These are phyloP conservation scores for Pteria penguin DNA, from an alignment of 2,888 invertebrate genomes.

Conservation along the genomic window DNA sequence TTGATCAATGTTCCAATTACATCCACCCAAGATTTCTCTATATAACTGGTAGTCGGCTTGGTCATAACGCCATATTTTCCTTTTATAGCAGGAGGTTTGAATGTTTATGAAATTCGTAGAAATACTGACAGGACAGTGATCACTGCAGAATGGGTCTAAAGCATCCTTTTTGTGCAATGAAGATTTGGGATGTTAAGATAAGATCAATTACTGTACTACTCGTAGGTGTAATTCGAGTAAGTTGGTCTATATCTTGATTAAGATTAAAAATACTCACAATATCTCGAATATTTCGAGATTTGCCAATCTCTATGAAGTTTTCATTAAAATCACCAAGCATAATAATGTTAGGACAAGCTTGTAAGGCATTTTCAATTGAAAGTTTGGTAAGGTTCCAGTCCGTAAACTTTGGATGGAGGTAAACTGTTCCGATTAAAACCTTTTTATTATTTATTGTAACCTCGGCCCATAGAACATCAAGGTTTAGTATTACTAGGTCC, in stretches of 20 bases:
- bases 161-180: neutral
- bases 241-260: no score
- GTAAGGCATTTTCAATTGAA: neutral
- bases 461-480: neutral
- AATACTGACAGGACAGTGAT: neutral
- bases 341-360: neutral
- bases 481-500: neutral
- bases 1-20: neutral
- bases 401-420: neutral
- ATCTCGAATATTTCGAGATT: neutral
- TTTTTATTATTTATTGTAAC: neutral
- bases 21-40: neutral
- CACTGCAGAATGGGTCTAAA: neutral
- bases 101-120: neutral
- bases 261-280: no score
- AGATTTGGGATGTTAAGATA: no score
- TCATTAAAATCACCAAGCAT: neutral
- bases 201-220: no score
- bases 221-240: no score
- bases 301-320: neutral
- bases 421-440: neutral
- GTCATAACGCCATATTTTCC: neutral
- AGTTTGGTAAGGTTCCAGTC: neutral
- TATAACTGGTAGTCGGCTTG: neutral
- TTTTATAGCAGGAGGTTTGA: neutral